Evolutionary conservation across 1,140 invertebrate species (phyloP).

Genomic region (Leptonema lineaticorne): DNA sequence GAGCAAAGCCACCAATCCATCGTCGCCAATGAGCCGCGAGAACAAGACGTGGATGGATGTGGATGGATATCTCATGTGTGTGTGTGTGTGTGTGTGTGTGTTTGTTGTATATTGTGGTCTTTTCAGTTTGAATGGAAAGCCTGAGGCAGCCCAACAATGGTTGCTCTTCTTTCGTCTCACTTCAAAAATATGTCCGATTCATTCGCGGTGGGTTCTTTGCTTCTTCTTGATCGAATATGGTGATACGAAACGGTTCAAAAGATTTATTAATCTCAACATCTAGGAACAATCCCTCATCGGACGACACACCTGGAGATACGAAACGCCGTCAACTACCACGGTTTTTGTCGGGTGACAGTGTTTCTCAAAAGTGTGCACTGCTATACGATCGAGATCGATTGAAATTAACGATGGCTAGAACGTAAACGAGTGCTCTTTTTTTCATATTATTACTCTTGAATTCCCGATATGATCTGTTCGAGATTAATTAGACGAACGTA

Average conservation of each 20-base stretch:
- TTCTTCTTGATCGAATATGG: constrained; percentile 18
- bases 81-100: too few relatives aligned
- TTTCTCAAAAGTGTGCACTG: background rate
- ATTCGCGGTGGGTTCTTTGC: constrained; percentile 23
- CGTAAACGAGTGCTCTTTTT: too few relatives aligned
- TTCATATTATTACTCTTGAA: too few relatives aligned
- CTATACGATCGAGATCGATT: too few relatives aligned
- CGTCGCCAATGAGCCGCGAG: background rate
- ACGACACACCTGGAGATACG: constrained; percentile 23
- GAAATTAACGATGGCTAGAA: too few relatives aligned
- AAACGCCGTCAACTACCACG: background rate
- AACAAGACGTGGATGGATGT: background rate
- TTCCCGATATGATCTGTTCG: too few relatives aligned
- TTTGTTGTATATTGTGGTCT: background rate
- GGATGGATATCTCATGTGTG: too few relatives aligned
- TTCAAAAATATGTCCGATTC: too few relatives aligned
- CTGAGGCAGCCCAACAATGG: constrained; percentile 37
- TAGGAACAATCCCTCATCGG: constrained; percentile 21
- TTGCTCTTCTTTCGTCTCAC: too few relatives aligned
- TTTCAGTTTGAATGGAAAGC: constrained; percentile 10
- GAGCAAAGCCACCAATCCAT: constrained; percentile 27
- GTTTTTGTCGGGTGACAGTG: background rate
- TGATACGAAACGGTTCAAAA: constrained; percentile 33
- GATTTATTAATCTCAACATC: constrained; percentile 40
- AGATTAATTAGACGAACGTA: too few relatives aligned